phyloP scores from a whole-genome alignment of 2,888 invertebrate genomes.

The Epinotia bilunana region DNA sequence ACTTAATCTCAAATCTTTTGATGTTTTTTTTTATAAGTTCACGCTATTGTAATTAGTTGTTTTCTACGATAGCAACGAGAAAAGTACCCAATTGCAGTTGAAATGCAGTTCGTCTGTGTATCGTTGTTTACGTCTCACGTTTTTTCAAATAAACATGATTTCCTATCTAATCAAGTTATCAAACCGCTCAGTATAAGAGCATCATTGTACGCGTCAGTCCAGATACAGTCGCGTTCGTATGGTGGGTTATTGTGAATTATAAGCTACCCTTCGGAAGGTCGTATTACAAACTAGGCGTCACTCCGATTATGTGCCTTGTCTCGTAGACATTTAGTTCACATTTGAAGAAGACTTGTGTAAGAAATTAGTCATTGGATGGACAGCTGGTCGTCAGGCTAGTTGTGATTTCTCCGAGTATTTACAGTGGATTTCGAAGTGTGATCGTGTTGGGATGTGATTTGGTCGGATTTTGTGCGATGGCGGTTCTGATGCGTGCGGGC shows the following conservation, averaged over 20 bases:
- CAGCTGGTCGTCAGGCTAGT: background rate
- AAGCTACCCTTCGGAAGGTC: background rate
- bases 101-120: background rate
- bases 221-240: background rate
- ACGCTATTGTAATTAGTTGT: no score
- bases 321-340: background rate
- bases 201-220: background rate
- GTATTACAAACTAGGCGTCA: background rate
- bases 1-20: no score
- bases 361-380: background rate
- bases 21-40: no score
- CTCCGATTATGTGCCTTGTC: background rate
- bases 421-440: background rate
- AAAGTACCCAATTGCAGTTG: no score
- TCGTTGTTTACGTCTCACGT: background rate
- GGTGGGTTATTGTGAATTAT: background rate
- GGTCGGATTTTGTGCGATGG: background rate
- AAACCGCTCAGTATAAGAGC: background rate
- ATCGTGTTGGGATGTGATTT: background rate
- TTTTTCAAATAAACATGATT: background rate
- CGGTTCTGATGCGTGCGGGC: background rate
- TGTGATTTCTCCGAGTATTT: background rate
- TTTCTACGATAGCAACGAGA: no score
- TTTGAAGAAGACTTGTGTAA: background rate
- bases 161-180: background rate